phyloP scores from a whole-genome alignment of 2,888 invertebrate genomes.

The Chymomyza amoena region DNA sequence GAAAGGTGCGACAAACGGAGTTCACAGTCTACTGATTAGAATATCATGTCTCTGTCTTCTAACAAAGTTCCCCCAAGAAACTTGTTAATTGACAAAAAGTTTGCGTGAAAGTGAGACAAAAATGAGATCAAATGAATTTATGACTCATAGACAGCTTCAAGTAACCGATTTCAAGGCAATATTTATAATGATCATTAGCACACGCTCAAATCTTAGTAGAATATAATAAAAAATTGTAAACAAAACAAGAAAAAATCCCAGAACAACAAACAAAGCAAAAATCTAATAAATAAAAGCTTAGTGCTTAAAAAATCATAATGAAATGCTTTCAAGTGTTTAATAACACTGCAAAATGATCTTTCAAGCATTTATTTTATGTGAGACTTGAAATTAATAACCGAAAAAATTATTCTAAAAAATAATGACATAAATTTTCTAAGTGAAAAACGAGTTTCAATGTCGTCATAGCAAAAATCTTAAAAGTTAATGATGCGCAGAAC shows the following conservation, averaged over 20 bases:
- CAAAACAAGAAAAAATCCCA: neutral
- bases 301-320: neutral
- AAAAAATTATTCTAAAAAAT: neutral
- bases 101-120: neutral
- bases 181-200: neutral
- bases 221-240: neutral
- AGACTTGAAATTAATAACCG: neutral
- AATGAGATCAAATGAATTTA: neutral
- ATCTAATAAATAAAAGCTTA: neutral
- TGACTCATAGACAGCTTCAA: neutral
- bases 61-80: neutral
- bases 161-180: neutral
- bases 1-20: neutral
- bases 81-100: neutral
- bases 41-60: neutral
- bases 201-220: neutral
- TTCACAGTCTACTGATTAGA: neutral
- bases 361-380: neutral
- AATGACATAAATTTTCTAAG: conserved; percentile 3
- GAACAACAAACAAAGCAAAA: neutral
- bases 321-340: neutral
- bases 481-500: neutral
- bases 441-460: conserved; percentile 46
- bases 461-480: conserved; percentile 41
- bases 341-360: neutral